Evolutionary conservation across 2,888 invertebrate species (phyloP).

Genomic region (Tetramorium bicarinatum): DNA sequence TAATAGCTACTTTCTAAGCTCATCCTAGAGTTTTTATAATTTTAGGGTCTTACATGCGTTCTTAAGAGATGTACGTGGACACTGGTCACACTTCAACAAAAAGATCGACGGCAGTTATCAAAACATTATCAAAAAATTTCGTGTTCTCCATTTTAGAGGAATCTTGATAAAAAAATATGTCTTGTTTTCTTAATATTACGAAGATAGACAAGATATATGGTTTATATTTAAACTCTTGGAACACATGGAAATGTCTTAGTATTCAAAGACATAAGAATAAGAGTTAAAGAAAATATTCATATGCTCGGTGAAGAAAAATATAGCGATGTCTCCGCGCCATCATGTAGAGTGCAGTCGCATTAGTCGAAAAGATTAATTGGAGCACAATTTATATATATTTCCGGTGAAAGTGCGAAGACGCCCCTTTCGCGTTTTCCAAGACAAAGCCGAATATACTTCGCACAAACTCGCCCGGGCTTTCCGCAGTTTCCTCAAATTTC

Average conservation of each 20-base stretch:
- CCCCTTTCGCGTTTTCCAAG: conserved; percentile 48
- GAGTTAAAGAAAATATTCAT: neutral
- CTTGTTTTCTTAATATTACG: neutral
- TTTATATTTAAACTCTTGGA: neutral
- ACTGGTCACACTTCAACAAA: neutral
- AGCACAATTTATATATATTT: conserved; percentile 34
- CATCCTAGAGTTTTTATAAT: no score
- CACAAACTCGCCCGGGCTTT: neutral
- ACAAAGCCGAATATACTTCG: conserved; percentile 41
- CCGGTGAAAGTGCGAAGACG: conserved; percentile 44
- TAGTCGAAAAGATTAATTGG: conserved; percentile 33
- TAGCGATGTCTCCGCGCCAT: neutral
- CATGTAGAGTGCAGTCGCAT: neutral
- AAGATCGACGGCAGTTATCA: conserved; percentile 23
- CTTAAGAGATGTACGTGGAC: no score
- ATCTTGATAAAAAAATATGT: conserved; percentile 4
- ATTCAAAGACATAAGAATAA: neutral
- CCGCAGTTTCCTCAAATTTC: conserved; percentile 42
- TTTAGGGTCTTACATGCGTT: no score
- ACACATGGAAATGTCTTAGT: neutral
- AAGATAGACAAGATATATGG: neutral
- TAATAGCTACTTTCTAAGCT: no score
- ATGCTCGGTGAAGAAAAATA: conserved; percentile 6
- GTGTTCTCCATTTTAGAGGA: neutral
- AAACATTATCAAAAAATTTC: neutral